Base-by-base conservation (phyloP, 2,888 invertebrate species). In the Blastobasis adustella region DNA sequence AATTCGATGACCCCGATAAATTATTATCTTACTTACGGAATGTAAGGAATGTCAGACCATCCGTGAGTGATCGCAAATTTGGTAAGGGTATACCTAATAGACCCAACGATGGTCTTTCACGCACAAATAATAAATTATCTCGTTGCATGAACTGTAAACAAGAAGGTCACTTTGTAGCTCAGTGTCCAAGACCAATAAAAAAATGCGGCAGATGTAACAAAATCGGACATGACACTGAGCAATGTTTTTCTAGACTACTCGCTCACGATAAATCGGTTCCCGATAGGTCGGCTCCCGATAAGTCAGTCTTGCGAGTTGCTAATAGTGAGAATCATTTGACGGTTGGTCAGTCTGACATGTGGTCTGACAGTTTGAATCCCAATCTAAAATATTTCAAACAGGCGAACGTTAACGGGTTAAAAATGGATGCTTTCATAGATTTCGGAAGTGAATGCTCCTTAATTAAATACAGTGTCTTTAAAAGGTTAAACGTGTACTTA, bases 1-100 rank as follows among this genome's bases (percentile, higher is more conserved):
- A 56, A 49, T 59, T 51, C 47, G 47, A 49, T 5, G 53, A 58
- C 38, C 55, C 55, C 1, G 52, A 58, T 10, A 56, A 58, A 38
- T 10, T 59, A 10, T 43, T 61, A n/a, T 37, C 48, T 0, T 59
- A 55, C 42, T 50, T 58, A 10, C 38, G 54, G 4, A 57, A 56
- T 42, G 50, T 47, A 4, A 53, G 52, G 6, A 54, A 51, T 43
- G 37, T 10, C 5, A 52, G 49, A n/a, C n/a, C 37, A 4, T 40
- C 4, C 5, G 42, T n/a, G 7, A 51, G 49, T 36, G 46, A 50
- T 2, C 50, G 46, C 3, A 6, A 6, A n/a, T 39, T 38, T 5
- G 9, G 10, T n/a, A 38, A 6, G 37, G 9, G 23, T n/a, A 10
- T 37, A 10, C 5, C 23, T 10, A 44, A 38, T 5, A 46, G 38